phyloP scores from a whole-genome alignment of 2,797 vertebrate species.

The Echiichthys vipera region DNA sequence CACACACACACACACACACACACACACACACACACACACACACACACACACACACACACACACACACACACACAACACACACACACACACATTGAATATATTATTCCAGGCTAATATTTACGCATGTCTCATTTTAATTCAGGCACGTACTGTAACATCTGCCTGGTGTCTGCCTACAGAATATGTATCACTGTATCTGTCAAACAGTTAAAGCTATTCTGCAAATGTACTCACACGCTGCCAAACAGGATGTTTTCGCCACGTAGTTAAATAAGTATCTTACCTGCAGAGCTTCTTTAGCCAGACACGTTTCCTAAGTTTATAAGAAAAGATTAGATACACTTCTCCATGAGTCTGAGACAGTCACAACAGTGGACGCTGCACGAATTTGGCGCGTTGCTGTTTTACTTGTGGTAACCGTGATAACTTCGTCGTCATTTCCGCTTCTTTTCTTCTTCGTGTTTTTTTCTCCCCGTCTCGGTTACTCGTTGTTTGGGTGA shows the following conservation, averaged over 20 bases:
- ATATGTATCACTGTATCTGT: background rate
- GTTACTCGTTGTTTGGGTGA: background rate
- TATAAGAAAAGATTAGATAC: background rate
- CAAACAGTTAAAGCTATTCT: background rate
- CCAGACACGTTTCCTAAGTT: background rate
- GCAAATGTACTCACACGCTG: background rate
- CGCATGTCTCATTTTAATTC: background rate
- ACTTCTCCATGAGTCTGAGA: background rate
- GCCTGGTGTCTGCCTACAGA: background rate
- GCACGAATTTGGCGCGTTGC: constrained; percentile 68
- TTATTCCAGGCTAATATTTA: background rate
- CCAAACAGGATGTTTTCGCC: background rate
- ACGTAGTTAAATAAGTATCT: background rate
- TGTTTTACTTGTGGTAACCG: constrained; percentile 1
- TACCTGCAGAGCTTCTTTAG: constrained; percentile 20
- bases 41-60: too few relatives aligned
- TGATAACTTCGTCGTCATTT: constrained; percentile 46
- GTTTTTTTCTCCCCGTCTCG: background rate
- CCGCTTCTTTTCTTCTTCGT: constrained; percentile 33
- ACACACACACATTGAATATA: background rate
- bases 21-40: too few relatives aligned
- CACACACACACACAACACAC: too few relatives aligned
- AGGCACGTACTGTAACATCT: background rate
- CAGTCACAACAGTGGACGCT: background rate
- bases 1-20: too few relatives aligned